phyloP scores from a whole-genome alignment of 2,888 invertebrate genomes.

The Microdon myrmicae region DNA sequence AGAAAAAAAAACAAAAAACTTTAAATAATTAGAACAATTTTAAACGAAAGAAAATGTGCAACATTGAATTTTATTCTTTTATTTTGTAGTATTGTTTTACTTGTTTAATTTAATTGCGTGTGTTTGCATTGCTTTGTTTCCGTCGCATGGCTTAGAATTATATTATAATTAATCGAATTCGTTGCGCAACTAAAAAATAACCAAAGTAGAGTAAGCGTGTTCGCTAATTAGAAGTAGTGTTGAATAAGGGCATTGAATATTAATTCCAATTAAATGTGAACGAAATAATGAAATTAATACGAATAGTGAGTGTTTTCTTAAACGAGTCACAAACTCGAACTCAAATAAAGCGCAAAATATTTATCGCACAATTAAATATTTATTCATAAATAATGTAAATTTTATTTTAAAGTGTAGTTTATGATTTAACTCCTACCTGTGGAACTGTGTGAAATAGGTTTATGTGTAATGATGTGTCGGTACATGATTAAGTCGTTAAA shows the following conservation, averaged over 20 bases:
- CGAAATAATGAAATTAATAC: not conserved
- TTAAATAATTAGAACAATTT: too few relatives aligned
- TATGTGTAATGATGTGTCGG: too few relatives aligned
- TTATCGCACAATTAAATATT: too few relatives aligned
- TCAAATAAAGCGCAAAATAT: too few relatives aligned
- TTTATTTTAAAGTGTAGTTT: too few relatives aligned
- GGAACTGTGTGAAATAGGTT: too few relatives aligned
- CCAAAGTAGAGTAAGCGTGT: constrained; percentile 31
- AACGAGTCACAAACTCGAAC: too few relatives aligned
- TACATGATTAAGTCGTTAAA: too few relatives aligned
- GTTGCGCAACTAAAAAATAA: constrained; percentile 29
- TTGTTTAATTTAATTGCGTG: constrained; percentile 7
- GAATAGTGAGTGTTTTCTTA: constrained; percentile 1
- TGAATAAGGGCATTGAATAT: constrained; percentile 21
- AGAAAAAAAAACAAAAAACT: not conserved
- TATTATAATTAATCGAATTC: constrained; percentile 11
- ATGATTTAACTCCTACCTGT: too few relatives aligned
- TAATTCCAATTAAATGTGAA: constrained; percentile 6
- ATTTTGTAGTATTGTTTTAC: constrained; percentile 3
- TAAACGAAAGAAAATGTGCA: constrained; percentile 8
- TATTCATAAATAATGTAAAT: too few relatives aligned
- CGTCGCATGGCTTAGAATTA: constrained; percentile 5
- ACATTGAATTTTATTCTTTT: constrained; percentile 9
- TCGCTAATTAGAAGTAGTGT: constrained; percentile 18
- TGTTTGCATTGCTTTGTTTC: constrained; percentile 21